phyloP scores from a whole-genome alignment of 2,113 vertebrate species.

The Boleophthalmus pectinirostris region DNA sequence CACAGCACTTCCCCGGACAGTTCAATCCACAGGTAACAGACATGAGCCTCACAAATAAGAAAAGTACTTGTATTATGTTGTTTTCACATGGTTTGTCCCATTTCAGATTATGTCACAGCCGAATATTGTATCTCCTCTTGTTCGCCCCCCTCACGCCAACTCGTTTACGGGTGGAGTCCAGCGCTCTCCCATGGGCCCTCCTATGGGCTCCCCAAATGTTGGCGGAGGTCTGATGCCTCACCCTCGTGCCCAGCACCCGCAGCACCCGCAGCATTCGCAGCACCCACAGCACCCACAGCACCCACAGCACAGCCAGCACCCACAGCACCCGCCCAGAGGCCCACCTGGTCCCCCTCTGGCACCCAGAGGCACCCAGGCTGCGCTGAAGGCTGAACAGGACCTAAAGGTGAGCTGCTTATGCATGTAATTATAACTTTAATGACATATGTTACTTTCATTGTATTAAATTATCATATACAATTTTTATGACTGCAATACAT shows the following conservation, averaged over 20 bases:
- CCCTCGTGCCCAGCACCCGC: constrained; percentile 85
- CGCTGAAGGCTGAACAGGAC: constrained; percentile 92
- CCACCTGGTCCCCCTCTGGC: constrained; percentile 83
- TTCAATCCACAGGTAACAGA: constrained; percentile 91
- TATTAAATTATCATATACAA: too few relatives aligned
- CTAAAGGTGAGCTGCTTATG: constrained; percentile 82
- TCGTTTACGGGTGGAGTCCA: constrained; percentile 91
- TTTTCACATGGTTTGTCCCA: neutral
- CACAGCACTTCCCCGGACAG: constrained; percentile 90
- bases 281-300: constrained; percentile 84
- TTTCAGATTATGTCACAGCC: constrained; percentile 93
- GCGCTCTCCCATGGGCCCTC: constrained; percentile 88
- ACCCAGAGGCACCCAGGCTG: constrained; percentile 86
- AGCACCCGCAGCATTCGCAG: constrained; percentile 82
- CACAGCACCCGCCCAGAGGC: constrained; percentile 83
- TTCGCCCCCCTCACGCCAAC: constrained; percentile 91
- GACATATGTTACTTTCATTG: too few relatives aligned
- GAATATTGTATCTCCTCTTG: constrained; percentile 93
- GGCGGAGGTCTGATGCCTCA: constrained; percentile 92
- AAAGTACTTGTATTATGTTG: neutral
- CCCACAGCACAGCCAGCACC: constrained; percentile 83
- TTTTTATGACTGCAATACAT: too few relatives aligned
- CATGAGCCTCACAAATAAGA: neutral
- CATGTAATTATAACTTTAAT: neutral
- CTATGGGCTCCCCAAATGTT: constrained; percentile 68